phyloP scores from a whole-genome alignment of 2,113 vertebrate genomes.

The Rhinopomastus cyanomelas region DNA sequence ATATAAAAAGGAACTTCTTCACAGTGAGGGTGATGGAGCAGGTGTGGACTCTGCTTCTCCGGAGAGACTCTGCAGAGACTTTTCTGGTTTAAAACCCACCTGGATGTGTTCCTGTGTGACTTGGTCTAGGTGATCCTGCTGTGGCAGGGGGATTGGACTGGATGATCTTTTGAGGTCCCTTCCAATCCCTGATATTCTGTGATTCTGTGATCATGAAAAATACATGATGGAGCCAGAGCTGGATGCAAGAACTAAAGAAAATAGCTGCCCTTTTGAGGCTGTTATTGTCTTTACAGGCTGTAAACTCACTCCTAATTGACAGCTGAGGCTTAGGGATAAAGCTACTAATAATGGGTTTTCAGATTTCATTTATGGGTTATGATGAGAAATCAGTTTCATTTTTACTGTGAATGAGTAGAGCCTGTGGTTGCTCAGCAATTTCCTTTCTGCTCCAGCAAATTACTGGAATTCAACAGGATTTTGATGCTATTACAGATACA shows the following conservation, averaged over 20 bases:
- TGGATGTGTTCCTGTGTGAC: too few species aligned
- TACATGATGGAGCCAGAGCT: neutral
- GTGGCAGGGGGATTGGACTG: too few species aligned
- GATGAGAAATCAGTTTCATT: neutral
- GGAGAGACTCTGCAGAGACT: too few species aligned
- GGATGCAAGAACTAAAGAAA: neutral
- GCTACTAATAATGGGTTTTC: neutral
- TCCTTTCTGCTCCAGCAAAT: neutral
- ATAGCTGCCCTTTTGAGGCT: neutral
- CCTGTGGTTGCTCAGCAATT: neutral
- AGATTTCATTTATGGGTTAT: neutral
- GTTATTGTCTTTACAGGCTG: neutral
- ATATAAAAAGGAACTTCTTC: too few species aligned
- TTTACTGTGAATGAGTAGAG: neutral
- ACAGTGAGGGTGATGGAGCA: too few species aligned
- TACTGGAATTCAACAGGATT: neutral
- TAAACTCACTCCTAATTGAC: neutral
- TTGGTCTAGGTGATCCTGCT: too few species aligned
- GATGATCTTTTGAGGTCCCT: too few species aligned
- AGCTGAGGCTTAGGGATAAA: neutral
- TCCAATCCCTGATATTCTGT: too few species aligned
- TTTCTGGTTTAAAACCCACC: too few species aligned
- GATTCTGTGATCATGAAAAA: too few species aligned
- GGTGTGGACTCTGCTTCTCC: too few species aligned
- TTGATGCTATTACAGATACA: conserved; percentile 49